A percentile compares a stretch with the other conserved stretches of the same genome.
phyloP scores from a whole-genome alignment of 2,113 vertebrate species.

The Seriola quinqueradiata region DNA sequence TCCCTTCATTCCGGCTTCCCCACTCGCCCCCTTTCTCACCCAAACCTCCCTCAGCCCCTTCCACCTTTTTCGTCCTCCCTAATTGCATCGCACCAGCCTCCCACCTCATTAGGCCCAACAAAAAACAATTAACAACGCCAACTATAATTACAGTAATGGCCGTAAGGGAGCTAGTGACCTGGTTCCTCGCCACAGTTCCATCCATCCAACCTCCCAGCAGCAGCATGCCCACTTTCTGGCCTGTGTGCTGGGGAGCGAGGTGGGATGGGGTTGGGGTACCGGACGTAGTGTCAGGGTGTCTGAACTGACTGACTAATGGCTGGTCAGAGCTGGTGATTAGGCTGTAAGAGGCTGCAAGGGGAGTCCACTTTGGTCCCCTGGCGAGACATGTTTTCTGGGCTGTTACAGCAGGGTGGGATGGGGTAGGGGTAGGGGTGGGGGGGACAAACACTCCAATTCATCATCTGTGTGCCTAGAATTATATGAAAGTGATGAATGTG shows the following conservation, averaged over 20 bases:
- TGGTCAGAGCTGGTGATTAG: conserved; percentile 70
- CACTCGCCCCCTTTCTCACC: conserved; percentile 29
- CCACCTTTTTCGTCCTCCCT: conserved; percentile 27
- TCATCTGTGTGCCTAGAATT: conserved; percentile 62
- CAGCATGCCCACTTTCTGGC: conserved; percentile 54
- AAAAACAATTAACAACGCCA: conserved; percentile 83
- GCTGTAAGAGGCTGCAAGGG: conserved; percentile 37
- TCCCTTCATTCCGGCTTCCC: conserved; percentile 24
- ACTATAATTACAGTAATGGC: conserved; percentile 84
- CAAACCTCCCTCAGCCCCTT: conserved; percentile 34
- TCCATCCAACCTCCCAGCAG: conserved; percentile 41
- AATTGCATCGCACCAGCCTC: conserved; percentile 52
- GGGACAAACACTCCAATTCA: conserved; percentile 70
- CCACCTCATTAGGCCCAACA: conserved; percentile 73
- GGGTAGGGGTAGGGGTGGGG: neutral
- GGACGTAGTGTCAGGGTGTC: conserved; percentile 70
- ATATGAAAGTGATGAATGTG: conserved; percentile 80
- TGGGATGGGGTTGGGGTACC: conserved; percentile 51
- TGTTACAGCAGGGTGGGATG: conserved; percentile 24
- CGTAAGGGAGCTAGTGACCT: conserved; percentile 81
- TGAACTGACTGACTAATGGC: conserved; percentile 75
- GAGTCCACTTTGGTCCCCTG: conserved; percentile 31
- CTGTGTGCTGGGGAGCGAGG: conserved; percentile 31
- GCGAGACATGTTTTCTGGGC: conserved; percentile 48
- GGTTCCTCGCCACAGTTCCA: conserved; percentile 54